Percentiles rank a stretch among this genome's conserved stretches.
These are phyloP conservation scores for Moxostoma hubbsi DNA, from an alignment of 2,797 vertebrate species.

Conservation along the genomic window DNA sequence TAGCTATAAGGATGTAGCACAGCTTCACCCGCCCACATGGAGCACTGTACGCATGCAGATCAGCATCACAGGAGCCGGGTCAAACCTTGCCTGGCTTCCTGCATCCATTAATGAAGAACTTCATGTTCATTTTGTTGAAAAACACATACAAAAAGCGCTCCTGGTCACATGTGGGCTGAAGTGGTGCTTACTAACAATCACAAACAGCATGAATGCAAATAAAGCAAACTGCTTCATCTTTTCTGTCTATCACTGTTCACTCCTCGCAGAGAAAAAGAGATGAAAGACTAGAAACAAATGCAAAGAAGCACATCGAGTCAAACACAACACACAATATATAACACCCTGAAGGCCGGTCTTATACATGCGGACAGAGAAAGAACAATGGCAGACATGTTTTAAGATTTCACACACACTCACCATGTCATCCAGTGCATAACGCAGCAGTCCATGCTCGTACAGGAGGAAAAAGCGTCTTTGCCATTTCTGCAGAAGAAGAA, in stretches of 20 bases:
- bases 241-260: not conserved
- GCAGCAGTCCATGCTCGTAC: constrained; percentile 93
- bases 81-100: constrained; percentile 37
- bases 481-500: constrained; percentile 88
- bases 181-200: constrained; percentile 42
- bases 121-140: not conserved
- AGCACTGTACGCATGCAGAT: constrained; percentile 29
- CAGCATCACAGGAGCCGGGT: constrained; percentile 32
- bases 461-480: constrained; percentile 97
- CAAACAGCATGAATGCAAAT: constrained; percentile 41
- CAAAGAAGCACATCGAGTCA: too few species aligned
- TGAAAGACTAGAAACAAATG: constrained; percentile 8
- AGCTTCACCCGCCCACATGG: constrained; percentile 34
- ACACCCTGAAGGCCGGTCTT: constrained; percentile 27
- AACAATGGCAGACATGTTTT: constrained; percentile 17
- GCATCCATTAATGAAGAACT: not conserved
- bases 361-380: not conserved
- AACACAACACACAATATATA: not conserved
- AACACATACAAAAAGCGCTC: constrained; percentile 37
- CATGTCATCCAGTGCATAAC: constrained; percentile 96
- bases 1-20: constrained; percentile 37
- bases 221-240: not conserved
- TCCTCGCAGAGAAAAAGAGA: constrained; percentile 9
- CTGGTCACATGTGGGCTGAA: constrained; percentile 17
- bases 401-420: constrained; percentile 77